These are phyloP conservation scores for Mystacornis crossleyi DNA, from an alignment of 2,113 vertebrate genomes.

Conservation along the genomic window DNA sequence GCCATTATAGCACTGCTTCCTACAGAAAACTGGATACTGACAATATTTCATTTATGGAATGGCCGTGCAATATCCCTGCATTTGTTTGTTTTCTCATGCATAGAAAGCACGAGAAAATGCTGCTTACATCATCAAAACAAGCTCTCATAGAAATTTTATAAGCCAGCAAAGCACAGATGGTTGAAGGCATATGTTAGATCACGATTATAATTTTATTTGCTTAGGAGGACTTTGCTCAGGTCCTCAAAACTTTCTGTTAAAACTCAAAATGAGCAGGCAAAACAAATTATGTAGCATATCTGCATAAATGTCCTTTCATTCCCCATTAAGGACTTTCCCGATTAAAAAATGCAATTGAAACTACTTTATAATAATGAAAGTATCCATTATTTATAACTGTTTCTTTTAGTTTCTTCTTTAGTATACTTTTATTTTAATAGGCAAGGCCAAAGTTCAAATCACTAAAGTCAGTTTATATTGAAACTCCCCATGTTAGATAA, in stretches of 20 bases:
- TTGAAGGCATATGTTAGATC: slow-evolving; percentile 19
- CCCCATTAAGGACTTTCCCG: not conserved
- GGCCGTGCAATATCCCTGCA: not conserved
- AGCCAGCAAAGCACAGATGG: slow-evolving; percentile 35
- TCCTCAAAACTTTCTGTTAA: not conserved
- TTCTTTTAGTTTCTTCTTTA: not conserved
- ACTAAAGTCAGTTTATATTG: not conserved
- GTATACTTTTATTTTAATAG: not conserved
- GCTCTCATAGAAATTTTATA: slow-evolving; percentile 37
- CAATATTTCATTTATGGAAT: not conserved
- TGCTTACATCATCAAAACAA: slow-evolving; percentile 54
- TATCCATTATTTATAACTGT: not conserved
- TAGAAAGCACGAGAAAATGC: slow-evolving; percentile 2
- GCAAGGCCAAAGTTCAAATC: not conserved
- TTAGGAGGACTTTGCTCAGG: not conserved
- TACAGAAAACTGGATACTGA: slow-evolving; percentile 17
- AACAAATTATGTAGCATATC: not conserved
- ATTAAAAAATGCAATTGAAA: not conserved
- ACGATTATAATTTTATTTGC: not conserved
- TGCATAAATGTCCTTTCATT: not conserved
- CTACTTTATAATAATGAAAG: not conserved
- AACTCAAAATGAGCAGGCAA: not conserved
- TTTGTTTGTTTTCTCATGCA: slow-evolving; percentile 4
- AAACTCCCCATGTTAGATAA: rapidly evolving
- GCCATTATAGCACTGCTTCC: not conserved